Evolutionary conservation across 2,113 vertebrate genomes (phyloP).

Genomic region (Macquaria australasica): DNA sequence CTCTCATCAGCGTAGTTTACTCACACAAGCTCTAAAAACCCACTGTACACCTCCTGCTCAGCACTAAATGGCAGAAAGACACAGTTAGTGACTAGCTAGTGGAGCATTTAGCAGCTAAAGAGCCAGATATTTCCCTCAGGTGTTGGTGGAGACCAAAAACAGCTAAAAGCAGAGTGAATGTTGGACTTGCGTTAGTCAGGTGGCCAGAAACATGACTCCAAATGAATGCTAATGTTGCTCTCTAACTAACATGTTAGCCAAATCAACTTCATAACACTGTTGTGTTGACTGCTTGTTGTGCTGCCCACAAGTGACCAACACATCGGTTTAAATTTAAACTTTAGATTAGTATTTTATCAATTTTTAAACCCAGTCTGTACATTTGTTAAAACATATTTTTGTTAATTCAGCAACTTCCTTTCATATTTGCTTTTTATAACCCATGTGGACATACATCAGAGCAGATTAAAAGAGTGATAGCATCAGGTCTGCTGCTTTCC

Average conservation of each 20-base stretch:
- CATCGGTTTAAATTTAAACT: too few relatives aligned
- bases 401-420: neutral
- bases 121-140: too few relatives aligned
- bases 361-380: neutral
- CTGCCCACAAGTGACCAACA: too few relatives aligned
- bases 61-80: too few relatives aligned
- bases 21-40: neutral
- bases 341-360: too few relatives aligned
- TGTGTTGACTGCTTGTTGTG: too few relatives aligned
- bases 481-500: conserved; percentile 26
- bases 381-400: neutral
- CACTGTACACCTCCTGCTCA: too few relatives aligned
- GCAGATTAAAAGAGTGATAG: conserved; percentile 13
- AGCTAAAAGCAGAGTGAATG: neutral
- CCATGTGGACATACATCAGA: neutral
- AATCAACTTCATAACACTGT: too few relatives aligned
- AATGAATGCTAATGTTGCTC: too few relatives aligned
- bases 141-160: neutral
- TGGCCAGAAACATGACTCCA: too few relatives aligned
- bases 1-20: too few relatives aligned
- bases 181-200: neutral
- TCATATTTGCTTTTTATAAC: neutral
- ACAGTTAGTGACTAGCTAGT: neutral
- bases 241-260: too few relatives aligned
- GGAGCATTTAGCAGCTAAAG: neutral